These are phyloP conservation scores for Aquatica leii DNA, from an alignment of 2,888 invertebrate genomes.

Conservation along the genomic window DNA sequence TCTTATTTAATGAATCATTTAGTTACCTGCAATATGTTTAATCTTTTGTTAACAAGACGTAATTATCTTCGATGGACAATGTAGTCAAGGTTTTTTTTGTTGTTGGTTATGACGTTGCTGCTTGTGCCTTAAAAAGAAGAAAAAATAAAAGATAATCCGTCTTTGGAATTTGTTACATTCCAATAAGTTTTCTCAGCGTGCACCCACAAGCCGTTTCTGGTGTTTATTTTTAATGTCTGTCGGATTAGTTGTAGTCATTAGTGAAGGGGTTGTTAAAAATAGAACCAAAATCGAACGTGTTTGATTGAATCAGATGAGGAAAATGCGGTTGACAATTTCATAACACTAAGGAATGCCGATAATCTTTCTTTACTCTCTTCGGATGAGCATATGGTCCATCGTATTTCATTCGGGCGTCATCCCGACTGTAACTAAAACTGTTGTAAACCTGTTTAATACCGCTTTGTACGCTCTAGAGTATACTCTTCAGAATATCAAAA, in stretches of 20 bases:
- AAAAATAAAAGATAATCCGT: background rate
- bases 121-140: too few relatives aligned
- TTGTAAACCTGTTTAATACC: constrained; percentile 14
- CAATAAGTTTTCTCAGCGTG: constrained; percentile 3
- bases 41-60: constrained; percentile 11
- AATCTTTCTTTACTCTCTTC: constrained; percentile 10
- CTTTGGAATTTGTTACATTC: background rate
- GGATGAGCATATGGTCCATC: constrained; percentile 13
- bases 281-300: background rate
- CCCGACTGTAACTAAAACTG: constrained; percentile 3
- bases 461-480: background rate
- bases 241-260: background rate
- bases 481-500: background rate
- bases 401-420: constrained; percentile 8
- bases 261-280: constrained; percentile 2
- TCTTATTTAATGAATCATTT: constrained; percentile 6
- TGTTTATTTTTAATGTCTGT: background rate
- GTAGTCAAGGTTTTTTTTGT: background rate
- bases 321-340: constrained; percentile 9
- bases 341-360: constrained; percentile 8
- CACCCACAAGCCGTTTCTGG: background rate
- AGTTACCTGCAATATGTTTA: background rate
- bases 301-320: too few relatives aligned
- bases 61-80: constrained; percentile 9
- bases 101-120: background rate